Conservation (phyloP, 2,797 vertebrate species). For the Acanthiza pusilla region DNA sequence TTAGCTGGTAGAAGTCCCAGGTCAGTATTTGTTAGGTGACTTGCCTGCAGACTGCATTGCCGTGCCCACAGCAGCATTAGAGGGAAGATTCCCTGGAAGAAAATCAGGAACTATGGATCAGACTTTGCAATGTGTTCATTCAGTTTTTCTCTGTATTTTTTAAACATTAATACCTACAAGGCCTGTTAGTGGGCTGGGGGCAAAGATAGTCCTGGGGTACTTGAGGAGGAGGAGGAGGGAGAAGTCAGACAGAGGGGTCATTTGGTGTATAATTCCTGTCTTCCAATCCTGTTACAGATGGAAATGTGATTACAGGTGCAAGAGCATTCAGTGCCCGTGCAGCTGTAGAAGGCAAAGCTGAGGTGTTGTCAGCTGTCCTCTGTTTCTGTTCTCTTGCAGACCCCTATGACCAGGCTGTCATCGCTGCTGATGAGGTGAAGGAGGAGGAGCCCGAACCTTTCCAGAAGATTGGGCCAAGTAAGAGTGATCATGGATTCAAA, state of each 20-base stretch:
- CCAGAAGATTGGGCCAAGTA: conserved; percentile 99
- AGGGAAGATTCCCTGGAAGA: background rate
- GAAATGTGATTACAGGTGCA: background rate
- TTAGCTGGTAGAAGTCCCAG: background rate
- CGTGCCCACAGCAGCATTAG: background rate
- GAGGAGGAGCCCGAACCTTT: conserved; percentile 93
- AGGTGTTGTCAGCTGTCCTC: conserved; percentile 43
- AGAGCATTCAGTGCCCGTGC: conserved; percentile 23
- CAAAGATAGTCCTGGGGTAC: background rate
- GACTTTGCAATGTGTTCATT: background rate
- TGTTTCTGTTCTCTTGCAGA: conserved; percentile 79
- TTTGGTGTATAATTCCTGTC: background rate
- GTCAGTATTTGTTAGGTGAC: background rate
- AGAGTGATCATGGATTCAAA: conserved; percentile 48
- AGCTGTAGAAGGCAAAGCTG: conserved; percentile 12
- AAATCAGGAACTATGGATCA: background rate
- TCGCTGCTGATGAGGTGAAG: conserved; percentile 91
- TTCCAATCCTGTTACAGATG: background rate
- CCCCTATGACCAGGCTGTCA: conserved; percentile 92
- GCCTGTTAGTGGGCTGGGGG: background rate
- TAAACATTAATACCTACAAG: background rate
- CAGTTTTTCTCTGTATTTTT: background rate
- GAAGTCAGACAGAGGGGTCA: background rate
- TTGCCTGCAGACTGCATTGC: background rate
- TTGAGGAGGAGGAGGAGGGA: background rate